Evolutionary conservation across 2,113 vertebrate genomes (phyloP), one percentile per base, ranked within the genome.

Genomic region (Ondatra zibethicus): DNA sequence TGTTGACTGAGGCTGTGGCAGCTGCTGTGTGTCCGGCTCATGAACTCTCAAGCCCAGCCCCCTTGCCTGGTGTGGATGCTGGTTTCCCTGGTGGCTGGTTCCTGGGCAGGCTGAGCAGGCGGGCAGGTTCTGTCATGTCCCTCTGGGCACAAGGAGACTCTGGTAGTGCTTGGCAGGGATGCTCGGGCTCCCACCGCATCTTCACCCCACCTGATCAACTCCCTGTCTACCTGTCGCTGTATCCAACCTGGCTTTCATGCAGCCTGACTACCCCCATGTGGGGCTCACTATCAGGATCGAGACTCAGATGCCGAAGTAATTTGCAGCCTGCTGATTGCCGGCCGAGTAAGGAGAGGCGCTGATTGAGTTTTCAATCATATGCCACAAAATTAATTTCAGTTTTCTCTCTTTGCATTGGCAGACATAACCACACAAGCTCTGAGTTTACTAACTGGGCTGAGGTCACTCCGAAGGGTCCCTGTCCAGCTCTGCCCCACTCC

Each of bases 41-140:
- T 97, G 84, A 99, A 98, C 94, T 99, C 99, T 0, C 98, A 94
- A 99, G 98, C 99, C 99, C 96, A 99, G 98, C 89, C 0, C 98
- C 98, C 27, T 68, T 33, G 12, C 31, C 31, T 68, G 13, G 65
- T 66, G 65, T 66, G 65, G 31, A 33, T 68, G 31, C 66, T 68
- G 66, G 31, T 36, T 14, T 68, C 65, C 13, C 66, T 68, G 31
- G 66, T 99, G 98, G 94, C 99, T 97, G 0, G 99, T 99, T 19
- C 99, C 99, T 0, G 98, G 96, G 0, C 93, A 0, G 97, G 97
- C 0, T 99, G 98, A 73, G 94, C 99, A 97, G 0, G 99, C 99
- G 58, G 98, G 96, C 76, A 66, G 65, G 66, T 68, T 99, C 98
- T 47, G 99, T 99, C 98, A 99, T 99, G 63, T 93, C 96, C 16